Base-by-base conservation (phyloP, 2,888 invertebrate species). In the Pollenia amentaria region DNA sequence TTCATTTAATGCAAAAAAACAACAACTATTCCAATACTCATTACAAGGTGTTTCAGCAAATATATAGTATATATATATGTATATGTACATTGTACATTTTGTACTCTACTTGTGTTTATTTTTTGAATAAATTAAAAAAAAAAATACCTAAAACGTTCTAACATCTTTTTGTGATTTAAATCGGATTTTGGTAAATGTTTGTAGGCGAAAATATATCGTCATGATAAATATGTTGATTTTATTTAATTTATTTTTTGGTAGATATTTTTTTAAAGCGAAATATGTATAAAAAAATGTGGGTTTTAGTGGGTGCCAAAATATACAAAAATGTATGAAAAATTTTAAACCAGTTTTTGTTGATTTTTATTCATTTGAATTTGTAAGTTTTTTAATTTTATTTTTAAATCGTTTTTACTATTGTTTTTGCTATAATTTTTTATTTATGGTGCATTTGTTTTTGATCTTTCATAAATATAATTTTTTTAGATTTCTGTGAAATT, bases 291-390 rank as follows among this genome's bases (percentile, higher is more conserved):
- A 78, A 65, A 70, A 48, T 72, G 78, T 84, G 53, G 75, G 65
- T 51, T 75, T 84, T 62, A 79, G 85, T 85, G 85, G 85, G 85
- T 85, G 82, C 85, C 85, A 64, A 80, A 85, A 79, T 42, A 73
- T 60, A 67, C 38, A 76, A 60, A 84, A 78, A 78, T 48, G 40
- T 78, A 67, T 80, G 53, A 76, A 80, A 77, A 76, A 70, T 85
- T 73, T 81, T 44, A 82, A 85, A 82, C 85, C 85, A 69, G 85
- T 85, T 85, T 82, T 80, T 48, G 48, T 51, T 46, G 38, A 40
- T 62, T 51, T 51, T 60, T 62, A 21, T 70, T 51, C 42, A 29
- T 29, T 29, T 29, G 29, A 16, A 57, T 4, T 65, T 16, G 7
- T 40, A 42, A 4, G 48, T 16, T 75, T 46, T 38, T 60, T 57